Evolutionary conservation across 2,113 vertebrate genomes (phyloP).

Genomic region (Entelurus aequoreus): DNA sequence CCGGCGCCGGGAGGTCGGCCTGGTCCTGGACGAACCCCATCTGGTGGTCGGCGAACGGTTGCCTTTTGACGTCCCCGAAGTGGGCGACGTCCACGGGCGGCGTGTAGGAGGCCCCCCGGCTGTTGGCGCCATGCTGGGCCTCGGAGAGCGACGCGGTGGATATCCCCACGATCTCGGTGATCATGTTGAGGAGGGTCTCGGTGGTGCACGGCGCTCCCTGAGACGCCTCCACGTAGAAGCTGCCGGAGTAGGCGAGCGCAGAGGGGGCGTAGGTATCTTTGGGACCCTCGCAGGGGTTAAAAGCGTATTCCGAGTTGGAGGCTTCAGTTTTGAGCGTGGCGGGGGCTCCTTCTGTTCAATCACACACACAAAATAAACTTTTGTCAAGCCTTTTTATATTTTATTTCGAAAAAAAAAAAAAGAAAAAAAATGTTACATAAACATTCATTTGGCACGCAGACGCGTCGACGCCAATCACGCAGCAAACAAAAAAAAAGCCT

Average conservation of each 20-base stretch:
- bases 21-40: conserved; percentile 52
- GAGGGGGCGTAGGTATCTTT: conserved; percentile 77
- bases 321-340: conserved; percentile 78
- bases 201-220: conserved; percentile 89
- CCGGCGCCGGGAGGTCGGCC: conserved; percentile 58
- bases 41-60: conserved; percentile 68
- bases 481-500: too few species aligned
- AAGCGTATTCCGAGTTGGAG: conserved; percentile 81
- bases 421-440: conserved; percentile 54
- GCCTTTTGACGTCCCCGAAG: conserved; percentile 73
- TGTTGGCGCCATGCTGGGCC: conserved; percentile 66
- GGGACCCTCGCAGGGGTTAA: conserved; percentile 76
- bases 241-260: conserved; percentile 91
- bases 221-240: conserved; percentile 92
- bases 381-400: conserved; percentile 45
- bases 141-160: conserved; percentile 83
- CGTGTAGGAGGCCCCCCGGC: conserved; percentile 63
- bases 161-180: conserved; percentile 93
- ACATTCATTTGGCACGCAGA: conserved; percentile 35
- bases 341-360: conserved; percentile 77
- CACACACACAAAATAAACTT: conserved; percentile 35
- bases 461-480: neutral
- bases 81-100: conserved; percentile 62
- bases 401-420: conserved; percentile 23
- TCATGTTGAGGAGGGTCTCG: conserved; percentile 93